Evolutionary conservation across 1,140 invertebrate species (phyloP).

Genomic region (Panulirus ornatus): DNA sequence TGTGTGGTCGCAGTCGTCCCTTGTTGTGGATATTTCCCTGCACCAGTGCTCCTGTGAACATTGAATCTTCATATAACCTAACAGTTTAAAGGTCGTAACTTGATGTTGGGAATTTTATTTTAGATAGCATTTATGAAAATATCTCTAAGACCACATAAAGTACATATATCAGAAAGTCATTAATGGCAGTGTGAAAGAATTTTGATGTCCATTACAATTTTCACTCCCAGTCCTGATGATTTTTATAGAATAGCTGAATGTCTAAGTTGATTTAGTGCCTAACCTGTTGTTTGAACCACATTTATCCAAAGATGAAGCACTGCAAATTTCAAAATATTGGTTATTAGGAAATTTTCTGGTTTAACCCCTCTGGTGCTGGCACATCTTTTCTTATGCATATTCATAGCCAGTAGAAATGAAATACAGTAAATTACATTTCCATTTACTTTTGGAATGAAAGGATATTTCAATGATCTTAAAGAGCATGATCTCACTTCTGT

Average conservation of each 20-base stretch:
- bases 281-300: background rate
- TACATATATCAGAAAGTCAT: constrained; percentile 1
- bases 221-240: background rate
- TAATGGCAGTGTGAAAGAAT: background rate
- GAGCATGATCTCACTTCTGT: too few species aligned
- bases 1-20: constrained; percentile 87
- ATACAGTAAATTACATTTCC: too few species aligned
- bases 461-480: too few species aligned
- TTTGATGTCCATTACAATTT: background rate
- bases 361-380: too few species aligned
- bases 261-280: background rate
- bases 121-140: background rate
- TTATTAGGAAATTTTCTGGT: too few species aligned
- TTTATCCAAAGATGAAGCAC: background rate
- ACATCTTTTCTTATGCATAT: too few species aligned
- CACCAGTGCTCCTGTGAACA: constrained; percentile 75
- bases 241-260: background rate
- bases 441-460: too few species aligned
- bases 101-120: background rate
- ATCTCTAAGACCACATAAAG: too few species aligned
- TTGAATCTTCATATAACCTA: constrained; percentile 67
- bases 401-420: too few species aligned
- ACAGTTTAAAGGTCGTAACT: constrained; percentile 34
- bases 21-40: constrained; percentile 84
- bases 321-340: too few species aligned